phyloP scores from a whole-genome alignment of 2,113 vertebrate species.

The Urocynchramus pylzowi region DNA sequence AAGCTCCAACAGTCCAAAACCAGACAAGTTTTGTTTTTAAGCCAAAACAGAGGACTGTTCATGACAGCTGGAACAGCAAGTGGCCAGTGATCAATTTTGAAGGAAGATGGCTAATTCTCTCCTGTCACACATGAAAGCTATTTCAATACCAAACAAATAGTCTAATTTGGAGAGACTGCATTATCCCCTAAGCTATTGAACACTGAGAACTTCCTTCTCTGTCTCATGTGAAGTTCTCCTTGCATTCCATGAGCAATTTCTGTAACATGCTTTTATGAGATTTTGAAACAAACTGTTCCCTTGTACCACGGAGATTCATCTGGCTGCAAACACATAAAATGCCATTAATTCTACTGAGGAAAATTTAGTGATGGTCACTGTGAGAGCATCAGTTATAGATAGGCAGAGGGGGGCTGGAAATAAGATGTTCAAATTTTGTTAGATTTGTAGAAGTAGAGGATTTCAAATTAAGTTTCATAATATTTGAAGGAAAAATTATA shows the following conservation, averaged over 20 bases:
- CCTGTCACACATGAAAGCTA: not conserved
- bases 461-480: not conserved
- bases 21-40: not conserved
- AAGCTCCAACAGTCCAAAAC: not conserved
- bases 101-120: not conserved
- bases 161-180: not conserved
- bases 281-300: not conserved
- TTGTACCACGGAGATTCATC: not conserved
- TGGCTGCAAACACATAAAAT: not conserved
- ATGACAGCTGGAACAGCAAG: not conserved
- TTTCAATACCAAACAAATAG: conserved; percentile 22
- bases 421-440: not conserved
- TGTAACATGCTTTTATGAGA: not conserved
- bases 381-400: not conserved
- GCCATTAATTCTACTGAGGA: not conserved
- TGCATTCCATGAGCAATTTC: not conserved
- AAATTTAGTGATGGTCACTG: not conserved
- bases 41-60: not conserved
- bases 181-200: not conserved
- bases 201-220: not conserved
- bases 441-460: not conserved
- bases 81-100: not conserved
- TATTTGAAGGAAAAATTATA: not conserved
- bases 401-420: not conserved
- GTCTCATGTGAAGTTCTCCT: not conserved